Evolutionary conservation across 2,797 vertebrate genomes (phyloP).

Genomic region (Anas capensis): DNA sequence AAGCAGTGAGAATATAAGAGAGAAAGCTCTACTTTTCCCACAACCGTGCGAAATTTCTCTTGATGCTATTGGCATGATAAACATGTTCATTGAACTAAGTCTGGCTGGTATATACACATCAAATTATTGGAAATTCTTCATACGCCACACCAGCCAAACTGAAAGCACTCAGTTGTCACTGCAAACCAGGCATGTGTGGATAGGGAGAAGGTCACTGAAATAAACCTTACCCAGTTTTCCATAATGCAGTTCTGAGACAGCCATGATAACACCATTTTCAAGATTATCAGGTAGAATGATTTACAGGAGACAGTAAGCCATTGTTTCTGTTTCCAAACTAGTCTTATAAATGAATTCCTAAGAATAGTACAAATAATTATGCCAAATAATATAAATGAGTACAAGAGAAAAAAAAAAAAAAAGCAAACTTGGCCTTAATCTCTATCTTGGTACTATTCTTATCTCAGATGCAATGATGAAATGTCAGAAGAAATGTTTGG

Average conservation of each 20-base stretch:
- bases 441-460: constrained; percentile 19
- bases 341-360: neutral
- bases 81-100: neutral
- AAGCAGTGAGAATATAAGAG: neutral
- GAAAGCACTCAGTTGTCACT: neutral
- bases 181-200: neutral
- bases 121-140: neutral
- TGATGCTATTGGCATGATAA: neutral
- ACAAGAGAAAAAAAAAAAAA: constrained; percentile 44
- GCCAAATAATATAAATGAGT: constrained; percentile 3
- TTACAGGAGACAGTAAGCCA: neutral
- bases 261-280: neutral
- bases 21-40: neutral
- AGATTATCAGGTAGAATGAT: neutral
- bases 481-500: constrained; percentile 40
- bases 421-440: constrained; percentile 36
- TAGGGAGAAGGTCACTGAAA: neutral
- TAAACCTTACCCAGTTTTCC: neutral
- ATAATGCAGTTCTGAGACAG: neutral
- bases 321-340: neutral
- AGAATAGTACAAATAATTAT: constrained; percentile 20
- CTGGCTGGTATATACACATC: neutral
- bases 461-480: constrained; percentile 18
- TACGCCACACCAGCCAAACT: neutral
- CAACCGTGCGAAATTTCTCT: neutral